phyloP scores from a whole-genome alignment of 1,140 invertebrate genomes.

The Luehdorfia chinensis region DNA sequence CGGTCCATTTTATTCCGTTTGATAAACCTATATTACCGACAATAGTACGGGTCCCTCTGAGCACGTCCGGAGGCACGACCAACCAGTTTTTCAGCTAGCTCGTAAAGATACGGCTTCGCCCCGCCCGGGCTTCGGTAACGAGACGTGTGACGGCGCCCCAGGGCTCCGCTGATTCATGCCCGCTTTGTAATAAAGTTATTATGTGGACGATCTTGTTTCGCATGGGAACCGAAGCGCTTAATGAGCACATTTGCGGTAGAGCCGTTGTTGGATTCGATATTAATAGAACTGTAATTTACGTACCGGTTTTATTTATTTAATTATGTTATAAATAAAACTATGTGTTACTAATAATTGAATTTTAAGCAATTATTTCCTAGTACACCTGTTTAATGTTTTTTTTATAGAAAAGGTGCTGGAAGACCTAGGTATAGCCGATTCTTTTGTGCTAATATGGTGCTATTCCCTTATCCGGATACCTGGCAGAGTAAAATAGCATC shows the following conservation, averaged over 20 bases:
- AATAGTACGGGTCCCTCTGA: slow-evolving; percentile 5
- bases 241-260: slow-evolving; percentile 9
- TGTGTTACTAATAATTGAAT: too few species aligned
- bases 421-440: too few species aligned
- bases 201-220: slow-evolving; percentile 28
- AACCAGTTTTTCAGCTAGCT: neutral
- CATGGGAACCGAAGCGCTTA: slow-evolving; percentile 26
- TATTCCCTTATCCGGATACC: too few species aligned
- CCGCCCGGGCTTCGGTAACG: slow-evolving; percentile 6
- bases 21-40: neutral
- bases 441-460: too few species aligned
- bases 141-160: slow-evolving; percentile 14
- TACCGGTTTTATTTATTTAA: neutral
- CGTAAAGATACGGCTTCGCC: slow-evolving; percentile 1
- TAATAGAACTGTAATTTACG: neutral
- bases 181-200: slow-evolving; percentile 26
- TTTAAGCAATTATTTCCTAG: too few species aligned
- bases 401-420: too few species aligned
- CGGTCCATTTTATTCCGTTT: too few species aligned
- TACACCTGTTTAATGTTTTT: too few species aligned
- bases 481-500: too few species aligned
- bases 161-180: slow-evolving; percentile 21
- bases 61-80: neutral
- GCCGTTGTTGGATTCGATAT: too few species aligned
- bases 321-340: neutral